phyloP scores from a whole-genome alignment of 2,113 vertebrate genomes.

The Pipra filicauda region DNA sequence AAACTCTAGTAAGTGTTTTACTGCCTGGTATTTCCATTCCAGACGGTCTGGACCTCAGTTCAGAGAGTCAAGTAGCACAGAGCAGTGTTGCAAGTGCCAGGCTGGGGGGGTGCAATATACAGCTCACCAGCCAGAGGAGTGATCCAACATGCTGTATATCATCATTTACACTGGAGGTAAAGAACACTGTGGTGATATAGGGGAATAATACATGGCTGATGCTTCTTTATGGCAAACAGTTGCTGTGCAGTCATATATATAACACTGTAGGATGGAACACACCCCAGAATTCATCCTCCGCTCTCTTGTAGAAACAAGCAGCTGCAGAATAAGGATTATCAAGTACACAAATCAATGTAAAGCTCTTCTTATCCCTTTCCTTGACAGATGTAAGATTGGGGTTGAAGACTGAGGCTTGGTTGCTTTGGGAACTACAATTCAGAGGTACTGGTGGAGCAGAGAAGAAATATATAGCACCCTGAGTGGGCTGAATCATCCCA shows the following conservation, averaged over 20 bases:
- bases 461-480: neutral
- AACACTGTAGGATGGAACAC: neutral
- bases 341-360: neutral
- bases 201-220: neutral
- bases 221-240: neutral
- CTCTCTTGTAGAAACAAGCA: slow-evolving; percentile 1
- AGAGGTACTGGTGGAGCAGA: neutral
- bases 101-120: neutral
- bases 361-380: neutral
- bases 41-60: neutral
- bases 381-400: neutral
- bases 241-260: neutral
- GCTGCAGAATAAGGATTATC: neutral
- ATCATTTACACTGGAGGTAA: neutral
- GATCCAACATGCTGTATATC: neutral
- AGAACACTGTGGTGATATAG: neutral
- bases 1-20: neutral
- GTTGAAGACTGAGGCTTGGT: neutral
- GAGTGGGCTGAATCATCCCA: slow-evolving; percentile 15
- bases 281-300: neutral
- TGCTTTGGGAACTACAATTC: slow-evolving; percentile 21
- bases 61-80: neutral
- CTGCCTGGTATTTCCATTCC: neutral
- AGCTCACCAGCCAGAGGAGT: neutral
- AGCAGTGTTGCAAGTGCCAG: neutral